Evolutionary conservation across 2,888 invertebrate genomes (phyloP), one percentile per base, ranked within the genome.

Genomic region (Drosophila flavopinicola): DNA sequence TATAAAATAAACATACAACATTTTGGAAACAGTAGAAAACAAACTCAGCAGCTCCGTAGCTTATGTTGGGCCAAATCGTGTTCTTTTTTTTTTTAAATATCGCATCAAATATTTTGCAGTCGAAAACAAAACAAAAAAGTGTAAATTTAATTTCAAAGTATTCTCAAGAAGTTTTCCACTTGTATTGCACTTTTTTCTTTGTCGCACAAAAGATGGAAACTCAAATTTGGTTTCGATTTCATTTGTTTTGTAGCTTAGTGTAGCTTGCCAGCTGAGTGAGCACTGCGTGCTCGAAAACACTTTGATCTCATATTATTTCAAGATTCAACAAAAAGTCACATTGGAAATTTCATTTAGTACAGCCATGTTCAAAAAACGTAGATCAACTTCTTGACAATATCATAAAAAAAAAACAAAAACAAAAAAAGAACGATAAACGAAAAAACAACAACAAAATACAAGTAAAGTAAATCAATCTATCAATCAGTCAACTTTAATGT

Each of bases 361-460:
- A 94, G 94, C 94, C 94, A 95, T 95, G 94, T 95, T 95, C 94
- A 94, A 95, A 95, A 95, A 96, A 96, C 95, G 96, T 96, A 95
- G 95, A 96, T 96, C 96, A 96, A 96, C 96, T 96, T 96, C 96
- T 96, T 95, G 95, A 95, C 87, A 90, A 90, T 89, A 90, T 67
- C 59, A 54, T 60, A 24, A 45, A 49, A 51, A 65, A 59, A 65
- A 56, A 27, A 54, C 49, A 32, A 66, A 65, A 52, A 67, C 58
- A 38, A 67, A 32, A 49, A 42, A 39, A 66, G 54, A 64, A 63
- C 38, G 44, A 67, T n/a, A n/a, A n/a, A n/a, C n/a, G n/a, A 66
- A 60, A 70, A 56, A 60, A 42, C 70, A 61, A 65, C 47, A 67
- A 59, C 38, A 61, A 58, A 42, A 38, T 30, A 42, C 27, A 20